phyloP scores from a whole-genome alignment of 2,888 invertebrate species.

The Perizoma flavofasciatum region DNA sequence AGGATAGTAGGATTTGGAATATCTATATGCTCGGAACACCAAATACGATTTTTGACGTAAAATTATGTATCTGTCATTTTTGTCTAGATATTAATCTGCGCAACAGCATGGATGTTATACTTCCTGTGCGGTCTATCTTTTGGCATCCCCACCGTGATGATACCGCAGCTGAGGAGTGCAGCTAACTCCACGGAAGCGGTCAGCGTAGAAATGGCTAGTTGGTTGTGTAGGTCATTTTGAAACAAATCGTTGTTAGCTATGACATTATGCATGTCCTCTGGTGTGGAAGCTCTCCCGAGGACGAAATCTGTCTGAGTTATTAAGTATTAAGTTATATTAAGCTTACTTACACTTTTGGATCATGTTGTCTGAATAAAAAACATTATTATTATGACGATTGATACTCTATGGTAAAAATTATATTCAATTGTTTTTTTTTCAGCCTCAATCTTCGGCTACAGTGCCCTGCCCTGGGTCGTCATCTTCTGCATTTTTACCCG shows the following conservation, averaged over 20 bases:
- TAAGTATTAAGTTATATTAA: no score
- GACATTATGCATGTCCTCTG: no score
- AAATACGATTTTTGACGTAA: no score
- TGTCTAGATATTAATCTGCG: conserved; percentile 32
- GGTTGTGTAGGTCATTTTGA: conserved; percentile 37
- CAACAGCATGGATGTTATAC: conserved; percentile 38
- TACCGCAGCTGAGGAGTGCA: conserved; percentile 43
- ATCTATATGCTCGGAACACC: no score
- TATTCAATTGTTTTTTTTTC: conserved; percentile 32
- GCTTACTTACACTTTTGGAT: no score
- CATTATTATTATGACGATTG: no score
- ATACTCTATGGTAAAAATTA: no score
- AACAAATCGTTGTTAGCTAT: not conserved
- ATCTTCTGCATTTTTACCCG: conserved; percentile 41
- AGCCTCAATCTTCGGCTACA: conserved; percentile 49
- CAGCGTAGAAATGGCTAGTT: conserved; percentile 44
- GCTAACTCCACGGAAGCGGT: conserved; percentile 37
- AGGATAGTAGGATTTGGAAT: no score
- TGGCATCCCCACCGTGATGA: conserved; percentile 43
- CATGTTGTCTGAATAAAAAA: no score
- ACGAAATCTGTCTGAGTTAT: no score
- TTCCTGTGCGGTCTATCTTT: conserved; percentile 38
- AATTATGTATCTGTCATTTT: no score
- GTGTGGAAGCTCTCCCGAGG: no score
- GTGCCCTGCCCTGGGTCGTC: conserved; percentile 47